phyloP scores from a whole-genome alignment of 1,140 invertebrate species.

The Rhagoletis zephyria region DNA sequence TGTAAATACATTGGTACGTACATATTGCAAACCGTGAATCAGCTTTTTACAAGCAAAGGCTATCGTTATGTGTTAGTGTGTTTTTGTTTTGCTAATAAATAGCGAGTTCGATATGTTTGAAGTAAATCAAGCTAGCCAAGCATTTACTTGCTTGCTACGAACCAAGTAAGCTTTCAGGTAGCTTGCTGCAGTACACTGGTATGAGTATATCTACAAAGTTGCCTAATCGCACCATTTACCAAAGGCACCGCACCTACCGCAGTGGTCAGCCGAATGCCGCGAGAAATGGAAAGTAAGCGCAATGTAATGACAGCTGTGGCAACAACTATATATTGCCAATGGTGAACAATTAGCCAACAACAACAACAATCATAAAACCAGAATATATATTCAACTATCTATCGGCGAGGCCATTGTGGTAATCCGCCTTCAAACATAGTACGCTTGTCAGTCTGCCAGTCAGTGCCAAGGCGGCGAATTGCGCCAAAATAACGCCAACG shows the following conservation, averaged over 20 bases:
- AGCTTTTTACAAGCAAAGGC: too few species aligned
- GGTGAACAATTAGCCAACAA: background rate
- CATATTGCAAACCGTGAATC: too few species aligned
- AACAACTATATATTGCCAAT: background rate
- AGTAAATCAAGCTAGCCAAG: too few species aligned
- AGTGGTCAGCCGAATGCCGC: background rate
- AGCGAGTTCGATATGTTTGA: too few species aligned
- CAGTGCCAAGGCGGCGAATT: slow-evolving; percentile 42
- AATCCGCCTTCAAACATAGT: background rate
- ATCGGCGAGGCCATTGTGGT: background rate
- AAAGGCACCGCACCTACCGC: background rate
- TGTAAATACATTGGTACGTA: too few species aligned
- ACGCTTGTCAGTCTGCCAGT: background rate
- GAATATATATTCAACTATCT: background rate
- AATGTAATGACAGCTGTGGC: slow-evolving; percentile 1
- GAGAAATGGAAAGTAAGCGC: background rate
- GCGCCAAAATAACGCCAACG: slow-evolving; percentile 26
- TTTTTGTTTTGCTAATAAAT: too few species aligned
- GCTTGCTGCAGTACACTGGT: too few species aligned
- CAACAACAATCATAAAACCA: background rate
- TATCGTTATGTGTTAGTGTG: too few species aligned
- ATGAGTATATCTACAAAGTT: background rate
- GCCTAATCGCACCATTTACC: background rate
- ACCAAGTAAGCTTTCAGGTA: too few species aligned
- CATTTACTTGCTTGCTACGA: too few species aligned